Base-by-base conservation (phyloP, 2,797 vertebrate species). In the Pseudochromis fuscus region DNA sequence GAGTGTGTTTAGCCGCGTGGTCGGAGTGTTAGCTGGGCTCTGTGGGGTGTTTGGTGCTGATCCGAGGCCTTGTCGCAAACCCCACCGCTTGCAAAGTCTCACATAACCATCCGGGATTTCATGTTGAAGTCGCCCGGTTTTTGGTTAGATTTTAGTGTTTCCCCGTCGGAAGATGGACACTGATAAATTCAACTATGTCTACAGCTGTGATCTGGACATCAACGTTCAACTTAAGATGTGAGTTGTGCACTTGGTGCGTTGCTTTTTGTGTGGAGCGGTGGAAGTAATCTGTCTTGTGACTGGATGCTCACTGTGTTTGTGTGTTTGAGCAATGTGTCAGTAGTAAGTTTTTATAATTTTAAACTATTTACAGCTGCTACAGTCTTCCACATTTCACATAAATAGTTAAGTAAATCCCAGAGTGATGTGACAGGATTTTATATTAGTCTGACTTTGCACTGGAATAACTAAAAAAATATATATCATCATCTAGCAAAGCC, bases 221-320 rank as follows among this genome's bases (percentile, higher is more conserved):
- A 99, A 97, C 72, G 97, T 99, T 72, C 96, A 98, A 85, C 94
- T 99, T 35, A 99, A 99, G 87, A 99, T 99, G 97, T 98, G 75
- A 97, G 97, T 94, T 78, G 35, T 27, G 23, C 1, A 18, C 38
- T 62, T 21, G 7, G 19, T 4, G 53, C 18, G 19, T 63, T 10
- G 25, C 21, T 48, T 76, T 53, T 44, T 33, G 19, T 33, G 19
- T 62, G 37, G 25, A 19, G 52, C 46, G 12, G 42, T 27, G 64
- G 8, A 35, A 75, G 63, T 82, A 75, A 66, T 64, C 48, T 46
- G 27, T 82, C 81, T 79, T 73, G 83, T 86, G 80, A 85, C 81
- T 60, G 67, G 77, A 70, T 79, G 77, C 49, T 66, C 7, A n/a
- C 3, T 68, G 0, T 77, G 58, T 72, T 59, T 45, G 15, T 48